Conservation (phyloP, 1,140 invertebrate genomes). For the Chironomus striatipennis region DNA sequence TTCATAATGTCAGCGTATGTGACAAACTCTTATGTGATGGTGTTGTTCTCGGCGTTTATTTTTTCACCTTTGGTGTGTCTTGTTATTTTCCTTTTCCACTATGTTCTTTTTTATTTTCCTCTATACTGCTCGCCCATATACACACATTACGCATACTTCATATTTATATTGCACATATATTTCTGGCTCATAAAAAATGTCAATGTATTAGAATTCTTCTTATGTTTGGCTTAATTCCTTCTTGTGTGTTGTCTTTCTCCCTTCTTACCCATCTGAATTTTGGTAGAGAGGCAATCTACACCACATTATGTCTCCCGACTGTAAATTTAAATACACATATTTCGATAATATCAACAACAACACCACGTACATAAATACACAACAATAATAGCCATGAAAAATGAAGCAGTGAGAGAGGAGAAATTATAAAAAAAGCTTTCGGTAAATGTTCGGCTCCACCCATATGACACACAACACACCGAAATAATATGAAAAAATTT, state of each 20-base stretch:
- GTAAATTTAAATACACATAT: neutral
- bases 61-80: slow-evolving; percentile 21
- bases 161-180: too few relatives aligned
- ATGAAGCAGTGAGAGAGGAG: neutral
- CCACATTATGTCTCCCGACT: neutral
- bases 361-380: neutral
- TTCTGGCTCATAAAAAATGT: too few relatives aligned
- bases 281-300: neutral
- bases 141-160: neutral
- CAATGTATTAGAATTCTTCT: too few relatives aligned
- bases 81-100: slow-evolving; percentile 19
- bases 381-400: too few relatives aligned
- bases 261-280: too few relatives aligned
- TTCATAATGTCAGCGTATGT: neutral
- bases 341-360: neutral
- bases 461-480: neutral
- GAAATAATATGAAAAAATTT: too few relatives aligned
- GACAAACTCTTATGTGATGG: slow-evolving; percentile 23
- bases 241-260: neutral
- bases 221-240: neutral
- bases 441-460: slow-evolving; percentile 5
- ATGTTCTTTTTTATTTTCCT: neutral
- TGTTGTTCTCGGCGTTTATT: slow-evolving; percentile 22
- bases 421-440: slow-evolving; percentile 5
- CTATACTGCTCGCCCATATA: neutral